A percentile compares a stretch with the other conserved stretches of the same genome.
phyloP scores from a whole-genome alignment of 2,888 invertebrate genomes.

The Nebria salina region DNA sequence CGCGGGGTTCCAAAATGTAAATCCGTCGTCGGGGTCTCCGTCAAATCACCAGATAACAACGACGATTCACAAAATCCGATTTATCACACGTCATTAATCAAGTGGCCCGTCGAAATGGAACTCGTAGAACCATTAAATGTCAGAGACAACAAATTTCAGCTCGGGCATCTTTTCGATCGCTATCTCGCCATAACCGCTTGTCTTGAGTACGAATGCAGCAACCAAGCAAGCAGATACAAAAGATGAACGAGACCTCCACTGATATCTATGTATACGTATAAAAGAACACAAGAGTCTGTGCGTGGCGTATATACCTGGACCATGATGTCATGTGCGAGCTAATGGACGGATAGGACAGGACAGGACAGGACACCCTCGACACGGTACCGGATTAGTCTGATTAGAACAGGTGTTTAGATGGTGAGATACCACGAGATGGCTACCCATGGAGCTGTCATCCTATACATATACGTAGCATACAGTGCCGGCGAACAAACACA shows the following conservation, averaged over 20 bases:
- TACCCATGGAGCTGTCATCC: constrained; percentile 46
- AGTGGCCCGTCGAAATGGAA: constrained; percentile 43
- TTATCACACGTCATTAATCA: constrained; percentile 46
- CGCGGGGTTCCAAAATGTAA: constrained; percentile 10
- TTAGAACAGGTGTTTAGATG: constrained; percentile 46
- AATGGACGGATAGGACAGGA: constrained; percentile 8
- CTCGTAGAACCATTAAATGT: constrained; percentile 45
- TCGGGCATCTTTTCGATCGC: constrained; percentile 34
- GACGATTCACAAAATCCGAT: constrained; percentile 45
- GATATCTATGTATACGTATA: neutral
- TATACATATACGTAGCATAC: neutral
- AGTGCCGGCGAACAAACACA: neutral
- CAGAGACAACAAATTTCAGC: constrained; percentile 45
- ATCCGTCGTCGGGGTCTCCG: constrained; percentile 17
- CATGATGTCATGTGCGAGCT: constrained; percentile 11
- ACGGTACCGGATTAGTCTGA: constrained; percentile 41
- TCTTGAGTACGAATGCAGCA: neutral
- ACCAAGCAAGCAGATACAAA: constrained; percentile 7
- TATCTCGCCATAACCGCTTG: constrained; percentile 19
- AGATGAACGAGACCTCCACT: neutral
- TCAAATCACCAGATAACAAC: constrained; percentile 41
- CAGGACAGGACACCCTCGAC: constrained; percentile 6
- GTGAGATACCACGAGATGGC: constrained; percentile 44
- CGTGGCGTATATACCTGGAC: neutral
- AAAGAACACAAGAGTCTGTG: neutral